Evolutionary conservation across 2,113 vertebrate genomes (phyloP).

Genomic region (Amia ocellicauda): DNA sequence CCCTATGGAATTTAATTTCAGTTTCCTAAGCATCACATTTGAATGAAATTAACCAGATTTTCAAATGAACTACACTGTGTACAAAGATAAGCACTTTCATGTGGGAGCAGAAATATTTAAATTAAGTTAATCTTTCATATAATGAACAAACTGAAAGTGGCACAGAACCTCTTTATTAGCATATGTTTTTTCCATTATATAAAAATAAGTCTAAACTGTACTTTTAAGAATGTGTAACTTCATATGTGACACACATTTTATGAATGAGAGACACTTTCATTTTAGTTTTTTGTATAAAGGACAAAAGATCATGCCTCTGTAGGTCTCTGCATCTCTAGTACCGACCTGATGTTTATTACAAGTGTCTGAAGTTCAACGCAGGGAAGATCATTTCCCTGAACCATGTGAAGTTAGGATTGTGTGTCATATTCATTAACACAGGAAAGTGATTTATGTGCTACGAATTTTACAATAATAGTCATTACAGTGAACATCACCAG

Average conservation of each 20-base stretch:
- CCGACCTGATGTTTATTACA: not conserved
- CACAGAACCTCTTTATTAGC: too few species aligned
- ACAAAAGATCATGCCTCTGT: not conserved
- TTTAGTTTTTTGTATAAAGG: not conserved
- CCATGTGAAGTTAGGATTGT: too few species aligned
- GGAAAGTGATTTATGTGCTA: constrained; percentile 1
- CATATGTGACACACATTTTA: not conserved
- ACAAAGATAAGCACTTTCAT: not conserved
- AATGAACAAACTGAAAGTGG: too few species aligned
- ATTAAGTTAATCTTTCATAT: too few species aligned
- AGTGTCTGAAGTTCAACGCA: not conserved
- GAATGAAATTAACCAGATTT: not conserved
- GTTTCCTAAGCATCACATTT: not conserved
- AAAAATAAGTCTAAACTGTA: too few species aligned
- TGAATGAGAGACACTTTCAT: not conserved
- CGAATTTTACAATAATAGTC: not conserved
- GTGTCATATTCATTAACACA: not conserved
- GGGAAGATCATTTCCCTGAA: not conserved
- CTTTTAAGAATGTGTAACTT: not conserved
- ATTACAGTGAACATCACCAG: too few species aligned
- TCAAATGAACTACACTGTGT: not conserved
- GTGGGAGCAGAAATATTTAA: constrained; percentile 1
- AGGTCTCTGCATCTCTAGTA: not conserved
- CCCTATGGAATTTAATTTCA: not conserved
- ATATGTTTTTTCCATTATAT: too few species aligned